Evolutionary conservation across 2,113 vertebrate species (phyloP).

Genomic region (Ranitomeya variabilis): DNA sequence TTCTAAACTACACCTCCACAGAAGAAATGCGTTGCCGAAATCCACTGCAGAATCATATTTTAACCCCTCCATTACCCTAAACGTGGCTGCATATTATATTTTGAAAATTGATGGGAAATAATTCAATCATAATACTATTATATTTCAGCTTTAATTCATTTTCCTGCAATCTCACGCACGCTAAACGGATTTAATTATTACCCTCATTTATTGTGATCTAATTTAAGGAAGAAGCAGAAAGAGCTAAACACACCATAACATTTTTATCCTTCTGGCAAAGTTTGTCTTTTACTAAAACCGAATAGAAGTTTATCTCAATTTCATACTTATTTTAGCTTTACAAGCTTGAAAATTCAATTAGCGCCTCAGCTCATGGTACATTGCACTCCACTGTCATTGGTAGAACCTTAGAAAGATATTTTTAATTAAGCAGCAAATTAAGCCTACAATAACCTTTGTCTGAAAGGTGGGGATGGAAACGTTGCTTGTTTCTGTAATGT

Average conservation of each 20-base stretch:
- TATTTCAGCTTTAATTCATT: not conserved
- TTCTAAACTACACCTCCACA: too few species aligned
- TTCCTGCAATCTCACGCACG: not conserved
- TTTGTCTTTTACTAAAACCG: not conserved
- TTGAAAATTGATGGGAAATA: not conserved
- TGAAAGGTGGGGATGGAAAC: not conserved
- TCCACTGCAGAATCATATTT: not conserved
- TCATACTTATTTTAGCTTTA: constrained; percentile 58
- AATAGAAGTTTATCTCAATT: not conserved
- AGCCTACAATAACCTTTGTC: constrained; percentile 61
- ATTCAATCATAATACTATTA: not conserved
- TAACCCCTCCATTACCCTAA: not conserved
- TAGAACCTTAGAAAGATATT: constrained; percentile 56
- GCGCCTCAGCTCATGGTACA: constrained; percentile 56
- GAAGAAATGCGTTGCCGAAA: too few species aligned
- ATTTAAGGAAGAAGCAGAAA: not conserved
- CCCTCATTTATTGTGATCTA: not conserved
- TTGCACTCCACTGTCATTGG: constrained; percentile 62
- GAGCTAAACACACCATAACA: constrained; percentile 27
- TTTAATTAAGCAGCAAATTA: constrained; percentile 68
- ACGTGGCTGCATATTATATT: not conserved
- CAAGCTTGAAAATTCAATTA: constrained; percentile 66
- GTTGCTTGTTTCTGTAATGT: fast-evolving
- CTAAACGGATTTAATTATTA: constrained; percentile 13
- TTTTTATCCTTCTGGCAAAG: constrained; percentile 19